Percentiles rank a stretch among this genome's conserved stretches.
phyloP scores from a whole-genome alignment of 2,113 vertebrate genomes.

The Cryptotis parvus region DNA sequence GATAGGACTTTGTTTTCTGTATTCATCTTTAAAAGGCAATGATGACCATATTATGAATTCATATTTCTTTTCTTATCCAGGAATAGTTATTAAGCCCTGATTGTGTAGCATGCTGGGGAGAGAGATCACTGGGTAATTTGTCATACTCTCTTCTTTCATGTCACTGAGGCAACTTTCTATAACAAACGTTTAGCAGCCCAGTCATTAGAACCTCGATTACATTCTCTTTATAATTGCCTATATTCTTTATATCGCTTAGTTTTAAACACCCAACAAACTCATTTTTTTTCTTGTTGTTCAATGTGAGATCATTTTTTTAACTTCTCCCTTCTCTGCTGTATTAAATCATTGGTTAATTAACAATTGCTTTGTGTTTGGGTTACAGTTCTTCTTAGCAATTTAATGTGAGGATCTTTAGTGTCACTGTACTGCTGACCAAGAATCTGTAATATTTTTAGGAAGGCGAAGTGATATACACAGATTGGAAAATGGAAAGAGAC shows the following conservation, averaged over 20 bases:
- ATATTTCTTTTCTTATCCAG: not conserved
- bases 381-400: not conserved
- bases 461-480: conserved; percentile 78
- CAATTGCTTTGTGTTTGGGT: not conserved
- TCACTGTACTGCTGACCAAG: not conserved
- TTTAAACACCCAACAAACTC: not conserved
- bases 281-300: not conserved
- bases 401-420: not conserved
- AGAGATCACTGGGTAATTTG: too few species aligned
- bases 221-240: not conserved
- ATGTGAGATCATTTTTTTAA: conserved; percentile 1
- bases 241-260: not conserved
- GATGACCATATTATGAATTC: not conserved
- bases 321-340: too few species aligned
- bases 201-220: not conserved
- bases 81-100: not conserved
- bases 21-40: not conserved
- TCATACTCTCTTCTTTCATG: not conserved
- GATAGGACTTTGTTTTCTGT: not conserved
- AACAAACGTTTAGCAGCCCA: not conserved
- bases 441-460: conserved; percentile 69
- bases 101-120: not conserved
- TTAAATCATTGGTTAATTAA: not conserved
- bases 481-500: conserved; percentile 81
- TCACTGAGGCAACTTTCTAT: not conserved